These are phyloP conservation scores for Manis javanica DNA, from an alignment of 2,797 vertebrate genomes.

Conservation along the genomic window DNA sequence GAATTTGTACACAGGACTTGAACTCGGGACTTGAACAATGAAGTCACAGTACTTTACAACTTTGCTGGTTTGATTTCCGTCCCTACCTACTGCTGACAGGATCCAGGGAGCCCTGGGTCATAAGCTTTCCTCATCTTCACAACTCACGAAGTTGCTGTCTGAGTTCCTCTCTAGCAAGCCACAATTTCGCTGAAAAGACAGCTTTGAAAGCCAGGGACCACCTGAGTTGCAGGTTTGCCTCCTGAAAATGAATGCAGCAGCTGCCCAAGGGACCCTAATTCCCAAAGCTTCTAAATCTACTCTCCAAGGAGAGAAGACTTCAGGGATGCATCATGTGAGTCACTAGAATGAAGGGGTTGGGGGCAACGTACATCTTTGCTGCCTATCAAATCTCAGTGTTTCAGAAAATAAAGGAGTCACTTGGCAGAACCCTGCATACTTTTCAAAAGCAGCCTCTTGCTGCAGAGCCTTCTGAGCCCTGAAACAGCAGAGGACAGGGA, in stretches of 20 bases:
- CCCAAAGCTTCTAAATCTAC: not conserved
- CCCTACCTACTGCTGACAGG: rapidly evolving
- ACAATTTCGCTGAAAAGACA: not conserved
- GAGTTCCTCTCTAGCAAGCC: not conserved
- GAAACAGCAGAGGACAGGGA: not conserved
- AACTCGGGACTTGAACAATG: not conserved
- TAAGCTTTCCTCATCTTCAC: not conserved
- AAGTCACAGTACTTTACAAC: rapidly evolving
- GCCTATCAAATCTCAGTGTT: not conserved
- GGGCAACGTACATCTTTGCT: not conserved
- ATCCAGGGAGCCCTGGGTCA: not conserved
- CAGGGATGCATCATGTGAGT: not conserved
- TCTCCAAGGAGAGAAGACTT: not conserved
- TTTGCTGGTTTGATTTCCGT: not conserved
- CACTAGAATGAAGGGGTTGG: rapidly evolving
- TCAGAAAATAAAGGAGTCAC: not conserved
- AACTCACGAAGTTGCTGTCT: not conserved
- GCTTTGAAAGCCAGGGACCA: not conserved
- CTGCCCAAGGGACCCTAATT: not conserved
- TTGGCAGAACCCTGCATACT: not conserved
- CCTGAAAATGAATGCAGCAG: conserved; percentile 37
- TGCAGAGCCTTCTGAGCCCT: not conserved
- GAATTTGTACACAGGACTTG: not conserved
- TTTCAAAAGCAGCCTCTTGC: not conserved
- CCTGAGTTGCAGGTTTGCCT: not conserved